Base-by-base conservation (phyloP, 2,888 invertebrate species). In the Clusia tigrina region DNA sequence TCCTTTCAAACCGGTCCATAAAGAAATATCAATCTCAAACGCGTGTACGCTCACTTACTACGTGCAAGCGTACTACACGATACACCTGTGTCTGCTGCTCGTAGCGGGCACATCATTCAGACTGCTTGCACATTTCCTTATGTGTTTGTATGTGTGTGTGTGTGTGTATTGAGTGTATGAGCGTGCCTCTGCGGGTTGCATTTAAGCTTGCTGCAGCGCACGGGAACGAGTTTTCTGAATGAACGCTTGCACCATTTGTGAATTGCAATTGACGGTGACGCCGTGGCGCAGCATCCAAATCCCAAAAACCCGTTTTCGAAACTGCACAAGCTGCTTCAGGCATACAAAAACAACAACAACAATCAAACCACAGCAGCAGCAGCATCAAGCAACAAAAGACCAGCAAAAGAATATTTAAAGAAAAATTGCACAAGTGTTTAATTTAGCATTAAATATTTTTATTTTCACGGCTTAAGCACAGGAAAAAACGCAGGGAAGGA, bases 1-100 rank as follows among this genome's bases (percentile, higher is more conserved):
- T 77, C 77, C 77, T 79, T 72, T 68, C 69, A 70, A 79, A 77
- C 77, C 79, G 77, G 77, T 77, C 71, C 64, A 58, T n/a, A 52
- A 37, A 46, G 24, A 23, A 54, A 46, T 46, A 60, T 60, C 54
- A 54, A 46, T 25, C 42, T 37, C 25, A 24, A 10, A 53, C 18
- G 15, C 59, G 54, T 12, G 12, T 53, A 42, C 42, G 3, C 6
- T 3, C 42, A 42, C 9, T 17, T 51, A n/a, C 37, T 60, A 48
- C 55, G 55, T 10, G 3, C 24, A 18, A 15, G 17, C 58, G 10
- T 32, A 48, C 32, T 58, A 57, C 59, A 22, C 3, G 55, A 38
- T 58, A 51, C 62, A 62, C 58, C 54, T 62, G 62, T 54, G 37
- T 25, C 62, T 52, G 38, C 32, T 6, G 10, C 56, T 22, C 38